Evolutionary conservation across 2,797 vertebrate species (phyloP), one percentile per base, ranked within the genome.

Genomic region (Cynopterus sphinx): DNA sequence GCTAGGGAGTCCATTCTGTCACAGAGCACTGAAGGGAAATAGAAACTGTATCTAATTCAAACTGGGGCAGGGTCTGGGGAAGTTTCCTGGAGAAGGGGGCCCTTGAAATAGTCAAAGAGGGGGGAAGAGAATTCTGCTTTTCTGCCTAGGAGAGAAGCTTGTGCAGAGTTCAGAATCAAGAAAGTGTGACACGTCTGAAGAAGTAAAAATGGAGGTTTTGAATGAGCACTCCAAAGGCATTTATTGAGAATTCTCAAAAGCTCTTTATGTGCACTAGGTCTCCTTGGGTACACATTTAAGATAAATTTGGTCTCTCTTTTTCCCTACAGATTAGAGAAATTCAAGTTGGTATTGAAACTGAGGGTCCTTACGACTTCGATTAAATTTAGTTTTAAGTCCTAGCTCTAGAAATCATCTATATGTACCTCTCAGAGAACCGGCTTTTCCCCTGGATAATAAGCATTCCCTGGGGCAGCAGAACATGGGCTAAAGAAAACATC

Each of bases 161-260:
- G n/a, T 36, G 13, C 51, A 31, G 68, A 84, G 43, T 68, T 83
- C 68, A 74, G 74, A 93, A 74, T 89, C 51, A 75, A 53, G 55
- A 46, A 93, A 88, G 43, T 87, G 36, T 86, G 53, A 21, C 9
- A 31, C 5, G 1, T 67, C 33, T 63, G 28, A 65, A 87, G 28
- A 87, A 78, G 41, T 79, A 46, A 85, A 96, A 92, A 61, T 36
- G 31, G 28, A 77, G 39, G 19, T 78, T 90, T 84, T 93, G 39
- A 90, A 87, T 82, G 68, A 92, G 43, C 92, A 55, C 39, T 65
- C 59, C 9, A 15, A 93, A 89, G 26, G 15, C 41, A 74, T 85
- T 73, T 87, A 73, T 22, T 87, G 75, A 87, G 59, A 88, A 31
- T 81, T 24, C 41, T 77, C 22, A 51, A 92, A 36, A 31, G 5